phyloP scores from a whole-genome alignment of 1,140 invertebrate species.

The Drosophila insularis region DNA sequence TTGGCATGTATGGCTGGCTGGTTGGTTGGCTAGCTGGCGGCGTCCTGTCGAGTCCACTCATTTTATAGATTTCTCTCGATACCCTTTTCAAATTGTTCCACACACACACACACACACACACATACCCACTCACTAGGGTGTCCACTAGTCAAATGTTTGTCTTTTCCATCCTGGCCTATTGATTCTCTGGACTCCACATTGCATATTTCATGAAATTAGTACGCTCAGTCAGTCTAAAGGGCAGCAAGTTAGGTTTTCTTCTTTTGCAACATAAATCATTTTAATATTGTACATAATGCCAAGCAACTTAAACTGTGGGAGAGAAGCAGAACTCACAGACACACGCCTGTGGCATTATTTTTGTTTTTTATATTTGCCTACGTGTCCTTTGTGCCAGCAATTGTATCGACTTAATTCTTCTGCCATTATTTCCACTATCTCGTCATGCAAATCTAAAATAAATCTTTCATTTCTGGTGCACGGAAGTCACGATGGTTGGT shows the following conservation, averaged over 20 bases:
- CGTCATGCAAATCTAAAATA: constrained; percentile 74
- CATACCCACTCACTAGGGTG: not conserved
- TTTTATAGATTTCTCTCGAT: constrained; percentile 74
- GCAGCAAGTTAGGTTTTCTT: not conserved
- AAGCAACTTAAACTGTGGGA: constrained; percentile 18
- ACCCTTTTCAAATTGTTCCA: not conserved
- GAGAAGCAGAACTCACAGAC: constrained; percentile 27
- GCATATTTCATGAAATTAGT: constrained; percentile 67
- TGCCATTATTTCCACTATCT: constrained; percentile 54
- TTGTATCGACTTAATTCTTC: not conserved
- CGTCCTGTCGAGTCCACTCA: constrained; percentile 57
- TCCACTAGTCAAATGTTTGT: not conserved
- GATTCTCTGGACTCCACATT: constrained; percentile 26
- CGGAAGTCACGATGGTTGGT: constrained; percentile 67
- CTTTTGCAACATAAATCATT: constrained; percentile 64
- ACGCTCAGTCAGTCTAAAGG: constrained; percentile 1
- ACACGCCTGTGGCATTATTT: constrained; percentile 45
- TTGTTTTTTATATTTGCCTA: constrained; percentile 66
- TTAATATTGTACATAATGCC: constrained; percentile 49
- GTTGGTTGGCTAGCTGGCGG: constrained; percentile 5
- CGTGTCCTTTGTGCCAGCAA: constrained; percentile 55
- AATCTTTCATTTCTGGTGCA: constrained; percentile 70
- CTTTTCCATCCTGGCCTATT: constrained; percentile 11
- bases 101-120: no score
- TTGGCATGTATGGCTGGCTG: constrained; percentile 61